Conservation (phyloP, 2,113 vertebrate species). For the Antechinus flavipes region DNA sequence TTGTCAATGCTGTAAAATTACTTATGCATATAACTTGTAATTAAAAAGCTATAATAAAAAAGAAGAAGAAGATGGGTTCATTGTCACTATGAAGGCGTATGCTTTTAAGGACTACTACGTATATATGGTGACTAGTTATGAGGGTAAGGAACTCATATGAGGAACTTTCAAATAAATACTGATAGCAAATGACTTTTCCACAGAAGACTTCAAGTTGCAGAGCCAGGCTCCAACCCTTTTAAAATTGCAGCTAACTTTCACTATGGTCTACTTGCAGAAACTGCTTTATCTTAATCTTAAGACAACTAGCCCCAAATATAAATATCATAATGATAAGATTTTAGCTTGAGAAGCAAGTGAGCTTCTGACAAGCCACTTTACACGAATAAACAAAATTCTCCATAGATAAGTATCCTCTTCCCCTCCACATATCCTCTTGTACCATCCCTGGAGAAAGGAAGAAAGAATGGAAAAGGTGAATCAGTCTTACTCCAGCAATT, state of each 20-base stretch:
- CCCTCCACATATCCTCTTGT: neutral
- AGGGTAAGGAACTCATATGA: conserved; percentile 79
- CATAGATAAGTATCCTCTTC: neutral
- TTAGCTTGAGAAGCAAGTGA: neutral
- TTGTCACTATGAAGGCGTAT: conserved; percentile 49
- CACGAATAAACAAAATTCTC: neutral
- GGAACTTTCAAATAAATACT: conserved; percentile 78
- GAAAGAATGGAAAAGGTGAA: neutral
- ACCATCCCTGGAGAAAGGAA: neutral
- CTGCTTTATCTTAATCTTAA: neutral
- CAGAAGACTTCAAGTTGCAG: conserved; percentile 43
- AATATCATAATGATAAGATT: neutral
- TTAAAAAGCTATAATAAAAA: too few species aligned
- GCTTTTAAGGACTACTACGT: conserved; percentile 30
- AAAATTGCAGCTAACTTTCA: neutral
- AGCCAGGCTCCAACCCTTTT: neutral
- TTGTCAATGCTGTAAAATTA: too few species aligned
- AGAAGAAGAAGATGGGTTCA: neutral
- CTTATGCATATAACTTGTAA: too few species aligned
- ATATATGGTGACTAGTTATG: conserved; percentile 61
- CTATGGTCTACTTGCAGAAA: conserved; percentile 3
- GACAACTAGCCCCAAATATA: neutral
- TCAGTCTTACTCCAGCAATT: neutral
- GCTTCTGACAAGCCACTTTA: neutral
- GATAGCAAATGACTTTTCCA: conserved; percentile 68